These are phyloP conservation scores for Loris lydekkerianus DNA, from an alignment of 2,797 vertebrate species.

Conservation along the genomic window DNA sequence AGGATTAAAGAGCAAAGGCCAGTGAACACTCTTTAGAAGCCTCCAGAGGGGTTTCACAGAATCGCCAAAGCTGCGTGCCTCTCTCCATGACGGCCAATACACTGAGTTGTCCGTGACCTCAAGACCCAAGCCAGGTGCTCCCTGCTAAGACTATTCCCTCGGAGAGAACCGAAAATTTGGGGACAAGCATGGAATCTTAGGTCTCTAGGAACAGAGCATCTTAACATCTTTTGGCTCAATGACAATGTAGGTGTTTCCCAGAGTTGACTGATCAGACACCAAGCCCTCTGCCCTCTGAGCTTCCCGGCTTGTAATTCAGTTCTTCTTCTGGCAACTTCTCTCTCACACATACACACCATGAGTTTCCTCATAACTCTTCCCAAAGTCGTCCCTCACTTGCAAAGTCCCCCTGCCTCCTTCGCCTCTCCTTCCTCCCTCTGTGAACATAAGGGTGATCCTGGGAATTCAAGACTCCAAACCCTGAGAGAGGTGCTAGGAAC, in stretches of 20 bases:
- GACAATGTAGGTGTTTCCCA: not conserved
- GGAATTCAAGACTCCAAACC: not conserved
- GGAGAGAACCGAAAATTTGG: not conserved
- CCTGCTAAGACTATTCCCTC: not conserved
- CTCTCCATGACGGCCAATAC: not conserved
- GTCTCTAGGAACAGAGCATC: not conserved
- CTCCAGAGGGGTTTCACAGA: constrained; percentile 31
- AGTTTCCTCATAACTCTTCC: not conserved
- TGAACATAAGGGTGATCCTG: not conserved
- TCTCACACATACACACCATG: not conserved
- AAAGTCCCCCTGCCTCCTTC: not conserved
- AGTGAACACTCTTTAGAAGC: not conserved
- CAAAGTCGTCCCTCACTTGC: not conserved
- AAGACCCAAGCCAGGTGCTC: not conserved
- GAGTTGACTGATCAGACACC: not conserved
- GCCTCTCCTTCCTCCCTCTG: not conserved
- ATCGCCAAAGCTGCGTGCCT: not conserved
- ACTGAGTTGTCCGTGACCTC: not conserved
- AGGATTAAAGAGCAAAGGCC: constrained; percentile 63
- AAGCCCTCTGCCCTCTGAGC: not conserved
- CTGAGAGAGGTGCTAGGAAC: not conserved
- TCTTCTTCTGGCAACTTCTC: constrained; percentile 22
- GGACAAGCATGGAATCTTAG: not conserved
- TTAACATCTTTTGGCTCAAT: not conserved
- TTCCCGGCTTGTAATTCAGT: not conserved